A percentile compares a stretch with the other conserved stretches of the same genome.
Evolutionary conservation across 2,888 invertebrate species (phyloP).

Genomic region (Hermodice carunculata): DNA sequence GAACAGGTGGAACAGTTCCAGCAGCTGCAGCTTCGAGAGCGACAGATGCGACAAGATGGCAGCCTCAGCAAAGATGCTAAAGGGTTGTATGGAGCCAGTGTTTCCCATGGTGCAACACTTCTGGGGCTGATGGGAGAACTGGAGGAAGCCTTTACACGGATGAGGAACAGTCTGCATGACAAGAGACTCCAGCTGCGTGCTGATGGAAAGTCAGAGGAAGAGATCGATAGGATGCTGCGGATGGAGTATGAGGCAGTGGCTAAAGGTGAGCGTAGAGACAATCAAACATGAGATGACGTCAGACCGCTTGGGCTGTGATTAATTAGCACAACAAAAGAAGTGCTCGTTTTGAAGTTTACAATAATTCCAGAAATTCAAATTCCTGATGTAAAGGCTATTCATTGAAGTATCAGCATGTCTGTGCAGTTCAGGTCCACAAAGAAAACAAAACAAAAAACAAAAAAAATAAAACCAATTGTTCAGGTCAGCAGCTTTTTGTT

Average conservation of each 20-base stretch:
- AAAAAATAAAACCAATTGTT: too few relatives aligned
- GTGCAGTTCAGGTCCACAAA: too few relatives aligned
- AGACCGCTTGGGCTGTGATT: too few relatives aligned
- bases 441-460: too few relatives aligned
- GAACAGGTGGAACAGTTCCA: constrained; percentile 31
- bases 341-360: too few relatives aligned
- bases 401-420: too few relatives aligned
- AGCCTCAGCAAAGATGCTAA: constrained; percentile 33
- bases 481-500: too few relatives aligned
- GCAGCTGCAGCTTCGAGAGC: constrained; percentile 36
- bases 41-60: constrained; percentile 44
- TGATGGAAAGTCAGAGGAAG: constrained; percentile 19
- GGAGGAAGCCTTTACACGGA: not conserved
- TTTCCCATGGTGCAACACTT: constrained; percentile 41
- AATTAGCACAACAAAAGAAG: too few relatives aligned
- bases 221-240: constrained; percentile 17
- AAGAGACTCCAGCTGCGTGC: constrained; percentile 10
- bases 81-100: constrained; percentile 45
- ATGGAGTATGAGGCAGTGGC: constrained; percentile 1
- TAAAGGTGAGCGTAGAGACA: constrained; percentile 19
- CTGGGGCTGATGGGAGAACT: constrained; percentile 54
- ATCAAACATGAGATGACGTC: too few relatives aligned
- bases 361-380: too few relatives aligned
- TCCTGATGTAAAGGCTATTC: too few relatives aligned
- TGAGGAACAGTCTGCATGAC: not conserved